These are phyloP conservation scores for Hybos culiciformis DNA, from an alignment of 2,888 invertebrate genomes.

Conservation along the genomic window DNA sequence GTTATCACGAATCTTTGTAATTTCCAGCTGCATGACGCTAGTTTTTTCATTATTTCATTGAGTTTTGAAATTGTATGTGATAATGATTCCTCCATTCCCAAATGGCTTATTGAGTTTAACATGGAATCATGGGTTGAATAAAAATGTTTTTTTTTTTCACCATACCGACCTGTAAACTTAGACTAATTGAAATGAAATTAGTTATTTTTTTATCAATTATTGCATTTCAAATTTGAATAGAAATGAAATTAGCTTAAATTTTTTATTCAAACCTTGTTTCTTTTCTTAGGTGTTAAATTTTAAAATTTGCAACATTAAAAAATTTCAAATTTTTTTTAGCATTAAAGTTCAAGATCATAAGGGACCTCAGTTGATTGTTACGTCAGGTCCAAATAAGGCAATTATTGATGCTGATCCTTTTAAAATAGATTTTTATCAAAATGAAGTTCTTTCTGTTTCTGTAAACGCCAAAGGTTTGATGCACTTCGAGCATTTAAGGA, in stretches of 20 bases:
- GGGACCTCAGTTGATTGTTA: slow-evolving; percentile 41
- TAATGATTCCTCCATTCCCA: too few relatives aligned
- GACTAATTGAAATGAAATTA: too few relatives aligned
- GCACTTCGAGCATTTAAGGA: slow-evolving; percentile 76
- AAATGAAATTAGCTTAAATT: not conserved
- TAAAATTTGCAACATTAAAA: slow-evolving; percentile 5
- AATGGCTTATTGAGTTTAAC: too few relatives aligned
- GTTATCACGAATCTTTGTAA: too few relatives aligned
- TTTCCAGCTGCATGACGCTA: too few relatives aligned
- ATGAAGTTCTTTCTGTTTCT: slow-evolving; percentile 56
- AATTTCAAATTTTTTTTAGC: slow-evolving; percentile 17
- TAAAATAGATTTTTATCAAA: slow-evolving; percentile 65
- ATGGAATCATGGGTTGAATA: too few relatives aligned
- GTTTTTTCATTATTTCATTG: too few relatives aligned
- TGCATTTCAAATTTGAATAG: not conserved
- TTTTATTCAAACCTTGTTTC: too few relatives aligned
- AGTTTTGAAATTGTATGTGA: too few relatives aligned
- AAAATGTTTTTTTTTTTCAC: too few relatives aligned
- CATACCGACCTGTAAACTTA: too few relatives aligned
- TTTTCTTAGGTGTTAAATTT: not conserved
- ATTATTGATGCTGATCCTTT: slow-evolving; percentile 65
- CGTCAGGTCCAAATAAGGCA: slow-evolving; percentile 44
- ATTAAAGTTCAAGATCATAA: slow-evolving; percentile 44
- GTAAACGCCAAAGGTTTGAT: slow-evolving; percentile 83
- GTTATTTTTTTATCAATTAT: not conserved